Conservation (phyloP, 2,113 vertebrate genomes). For the Myotis yumanensis region DNA sequence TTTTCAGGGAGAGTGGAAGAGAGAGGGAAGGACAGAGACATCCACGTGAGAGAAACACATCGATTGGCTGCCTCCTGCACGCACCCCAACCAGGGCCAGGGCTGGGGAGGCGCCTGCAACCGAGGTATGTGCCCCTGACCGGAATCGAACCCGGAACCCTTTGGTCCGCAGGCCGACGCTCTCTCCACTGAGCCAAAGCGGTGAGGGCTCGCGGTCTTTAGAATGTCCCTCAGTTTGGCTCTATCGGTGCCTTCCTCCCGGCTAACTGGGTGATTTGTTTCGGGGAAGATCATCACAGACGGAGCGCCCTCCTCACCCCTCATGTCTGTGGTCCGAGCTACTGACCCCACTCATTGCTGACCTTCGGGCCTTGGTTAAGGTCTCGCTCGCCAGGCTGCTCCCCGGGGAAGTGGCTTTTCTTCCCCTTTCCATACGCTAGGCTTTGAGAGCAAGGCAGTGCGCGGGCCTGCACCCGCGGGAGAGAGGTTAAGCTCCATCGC, state of each 20-base stretch:
- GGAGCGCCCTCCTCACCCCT: not conserved
- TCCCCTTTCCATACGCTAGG: rapidly evolving
- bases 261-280: not conserved
- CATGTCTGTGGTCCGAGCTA: rapidly evolving
- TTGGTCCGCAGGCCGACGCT: too few relatives aligned
- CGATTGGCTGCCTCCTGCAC: too few relatives aligned
- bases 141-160: too few relatives aligned
- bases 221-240: not conserved
- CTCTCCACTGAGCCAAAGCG: too few relatives aligned
- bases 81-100: too few relatives aligned
- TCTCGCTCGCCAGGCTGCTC: not conserved
- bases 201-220: not conserved
- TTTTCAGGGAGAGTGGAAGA: too few relatives aligned
- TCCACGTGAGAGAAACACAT: too few relatives aligned
- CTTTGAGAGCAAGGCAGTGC: not conserved
- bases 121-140: too few relatives aligned
- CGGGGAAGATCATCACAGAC: not conserved
- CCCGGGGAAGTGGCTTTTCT: not conserved
- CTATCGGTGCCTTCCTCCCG: not conserved
- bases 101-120: too few relatives aligned
- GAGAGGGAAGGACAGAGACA: too few relatives aligned
- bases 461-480: not conserved
- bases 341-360: rapidly evolving
- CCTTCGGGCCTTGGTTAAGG: not conserved
- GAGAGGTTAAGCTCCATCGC: not conserved